A percentile compares a stretch with the other conserved stretches of the same genome.
Evolutionary conservation across 2,113 vertebrate species (phyloP).

Genomic region (Merops nubicus): DNA sequence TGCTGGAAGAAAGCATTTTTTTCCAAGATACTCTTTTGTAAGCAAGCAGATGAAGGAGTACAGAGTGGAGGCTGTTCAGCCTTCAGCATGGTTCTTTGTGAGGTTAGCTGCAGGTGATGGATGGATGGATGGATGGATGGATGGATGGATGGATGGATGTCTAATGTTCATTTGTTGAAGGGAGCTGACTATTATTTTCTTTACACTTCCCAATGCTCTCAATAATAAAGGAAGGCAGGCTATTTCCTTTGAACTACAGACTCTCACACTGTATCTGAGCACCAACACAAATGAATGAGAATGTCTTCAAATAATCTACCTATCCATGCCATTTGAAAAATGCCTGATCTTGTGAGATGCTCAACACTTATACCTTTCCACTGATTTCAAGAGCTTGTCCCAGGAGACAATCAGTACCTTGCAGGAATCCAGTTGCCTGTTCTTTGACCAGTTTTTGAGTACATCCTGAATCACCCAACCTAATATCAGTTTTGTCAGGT

Average conservation of each 20-base stretch:
- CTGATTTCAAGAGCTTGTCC: background rate
- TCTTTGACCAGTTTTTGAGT: background rate
- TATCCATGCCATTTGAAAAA: background rate
- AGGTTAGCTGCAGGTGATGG: background rate
- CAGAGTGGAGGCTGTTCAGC: background rate
- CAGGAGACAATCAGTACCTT: background rate
- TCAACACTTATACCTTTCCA: background rate
- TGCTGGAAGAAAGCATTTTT: background rate
- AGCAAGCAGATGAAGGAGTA: no score
- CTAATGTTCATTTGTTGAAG: background rate
- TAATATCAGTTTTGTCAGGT: background rate
- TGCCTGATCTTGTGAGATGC: background rate
- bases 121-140: background rate
- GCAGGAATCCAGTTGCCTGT: background rate
- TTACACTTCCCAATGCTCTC: background rate
- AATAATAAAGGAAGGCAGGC: background rate
- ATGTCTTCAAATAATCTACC: background rate
- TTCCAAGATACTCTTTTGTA: background rate
- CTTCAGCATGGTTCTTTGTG: background rate
- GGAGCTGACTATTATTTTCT: background rate
- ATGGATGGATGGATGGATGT: no score
- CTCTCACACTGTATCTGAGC: background rate
- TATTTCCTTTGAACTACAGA: background rate
- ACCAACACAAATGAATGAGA: background rate
- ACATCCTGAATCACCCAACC: rapidly evolving